Evolutionary conservation across 2,797 vertebrate genomes (phyloP).

Genomic region (Catamblyrhynchus diadema): DNA sequence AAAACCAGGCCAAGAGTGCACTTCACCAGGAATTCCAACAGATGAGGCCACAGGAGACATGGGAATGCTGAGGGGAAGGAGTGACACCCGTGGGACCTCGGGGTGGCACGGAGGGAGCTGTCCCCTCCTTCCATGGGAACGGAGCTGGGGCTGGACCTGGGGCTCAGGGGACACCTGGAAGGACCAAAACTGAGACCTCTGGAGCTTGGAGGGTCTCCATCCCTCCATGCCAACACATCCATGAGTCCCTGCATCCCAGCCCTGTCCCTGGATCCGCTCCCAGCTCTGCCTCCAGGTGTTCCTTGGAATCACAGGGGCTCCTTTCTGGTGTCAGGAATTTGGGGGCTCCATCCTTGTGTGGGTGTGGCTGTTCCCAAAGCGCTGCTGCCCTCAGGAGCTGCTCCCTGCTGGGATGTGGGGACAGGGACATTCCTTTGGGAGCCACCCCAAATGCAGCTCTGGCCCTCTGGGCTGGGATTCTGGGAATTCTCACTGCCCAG

Average conservation of each 20-base stretch:
- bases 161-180: not conserved
- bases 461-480: not conserved
- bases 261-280: rapidly evolving
- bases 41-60: not conserved
- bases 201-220: not conserved
- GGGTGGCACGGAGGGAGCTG: not conserved
- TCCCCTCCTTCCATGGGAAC: not conserved
- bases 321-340: not conserved
- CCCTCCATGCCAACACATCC: not conserved
- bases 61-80: not conserved
- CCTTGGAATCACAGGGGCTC: not conserved
- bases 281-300: not conserved
- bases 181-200: not conserved
- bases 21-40: not conserved
- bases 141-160: not conserved
- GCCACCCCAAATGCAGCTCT: not conserved
- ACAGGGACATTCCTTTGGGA: not conserved
- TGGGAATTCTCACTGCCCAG: not conserved
- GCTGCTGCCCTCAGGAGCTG: not conserved
- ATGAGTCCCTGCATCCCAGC: not conserved
- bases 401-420: not conserved
- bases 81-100: not conserved
- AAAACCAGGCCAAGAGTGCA: not conserved
- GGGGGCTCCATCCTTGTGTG: not conserved
- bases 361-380: not conserved